A percentile compares a stretch with the other conserved stretches of the same genome.
Conservation (phyloP, 2,797 vertebrate genomes). For the Rhinichthys osculus region DNA sequence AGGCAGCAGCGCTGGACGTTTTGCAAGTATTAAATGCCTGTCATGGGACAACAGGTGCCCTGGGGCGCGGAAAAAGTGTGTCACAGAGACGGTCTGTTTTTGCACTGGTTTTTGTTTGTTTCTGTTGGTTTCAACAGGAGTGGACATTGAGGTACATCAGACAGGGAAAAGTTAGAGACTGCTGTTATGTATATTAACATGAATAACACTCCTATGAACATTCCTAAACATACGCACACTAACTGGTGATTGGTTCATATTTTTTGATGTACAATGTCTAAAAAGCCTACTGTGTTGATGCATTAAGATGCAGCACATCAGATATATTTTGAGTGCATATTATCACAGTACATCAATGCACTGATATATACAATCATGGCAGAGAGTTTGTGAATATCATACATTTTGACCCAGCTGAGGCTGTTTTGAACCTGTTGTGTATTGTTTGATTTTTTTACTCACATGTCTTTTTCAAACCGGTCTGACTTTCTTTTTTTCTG, state of each 20-base stretch:
- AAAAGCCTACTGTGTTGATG: not conserved
- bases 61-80: constrained; percentile 52
- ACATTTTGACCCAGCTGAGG: not conserved
- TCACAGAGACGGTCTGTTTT: constrained; percentile 49
- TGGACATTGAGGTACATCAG: constrained; percentile 23
- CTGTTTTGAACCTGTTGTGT: not conserved
- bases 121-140: constrained; percentile 50
- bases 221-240: constrained; percentile 24
- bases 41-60: constrained; percentile 58
- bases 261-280: not conserved
- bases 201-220: not conserved
- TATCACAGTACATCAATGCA: not conserved
- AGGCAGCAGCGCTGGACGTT: constrained; percentile 24
- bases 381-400: not conserved
- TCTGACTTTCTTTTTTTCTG: not conserved
- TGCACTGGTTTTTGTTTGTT: constrained; percentile 41
- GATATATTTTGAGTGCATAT: not conserved
- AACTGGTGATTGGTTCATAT: not conserved
- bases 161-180: not conserved
- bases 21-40: constrained; percentile 42
- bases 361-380: not conserved
- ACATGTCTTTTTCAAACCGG: not conserved
- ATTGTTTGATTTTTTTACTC: no score
- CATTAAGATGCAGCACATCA: not conserved
- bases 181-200: constrained; percentile 22